Evolutionary conservation across 2,113 vertebrate genomes (phyloP).

Genomic region (Cyphomyrus discorhynchus): DNA sequence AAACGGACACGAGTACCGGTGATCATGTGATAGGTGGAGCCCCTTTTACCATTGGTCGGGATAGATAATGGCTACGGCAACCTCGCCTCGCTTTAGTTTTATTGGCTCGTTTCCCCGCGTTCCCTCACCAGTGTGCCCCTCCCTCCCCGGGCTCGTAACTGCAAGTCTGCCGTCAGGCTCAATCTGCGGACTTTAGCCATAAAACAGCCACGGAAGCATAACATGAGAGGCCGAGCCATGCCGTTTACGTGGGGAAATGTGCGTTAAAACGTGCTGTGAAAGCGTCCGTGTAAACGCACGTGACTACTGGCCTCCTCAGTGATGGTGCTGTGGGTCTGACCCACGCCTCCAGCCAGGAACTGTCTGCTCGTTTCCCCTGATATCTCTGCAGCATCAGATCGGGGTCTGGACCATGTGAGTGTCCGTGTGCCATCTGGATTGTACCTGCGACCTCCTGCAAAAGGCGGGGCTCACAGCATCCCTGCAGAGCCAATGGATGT

Average conservation of each 20-base stretch:
- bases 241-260: neutral
- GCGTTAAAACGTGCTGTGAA: neutral
- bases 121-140: neutral
- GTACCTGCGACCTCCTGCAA: neutral
- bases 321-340: neutral
- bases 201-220: neutral
- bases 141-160: neutral
- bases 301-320: neutral
- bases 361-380: neutral
- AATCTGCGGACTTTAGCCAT: neutral
- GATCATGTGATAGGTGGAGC: neutral
- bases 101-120: neutral
- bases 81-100: neutral
- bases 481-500: neutral
- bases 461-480: neutral
- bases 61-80: neutral
- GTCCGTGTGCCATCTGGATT: neutral
- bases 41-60: slow-evolving; percentile 8
- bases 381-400: neutral
- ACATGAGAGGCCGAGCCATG: neutral
- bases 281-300: neutral
- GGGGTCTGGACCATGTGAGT: neutral
- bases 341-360: neutral
- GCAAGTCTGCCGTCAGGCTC: neutral
- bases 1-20: slow-evolving; percentile 8